Conservation (phyloP, 2,113 vertebrate species). For the Colaptes auratus region DNA sequence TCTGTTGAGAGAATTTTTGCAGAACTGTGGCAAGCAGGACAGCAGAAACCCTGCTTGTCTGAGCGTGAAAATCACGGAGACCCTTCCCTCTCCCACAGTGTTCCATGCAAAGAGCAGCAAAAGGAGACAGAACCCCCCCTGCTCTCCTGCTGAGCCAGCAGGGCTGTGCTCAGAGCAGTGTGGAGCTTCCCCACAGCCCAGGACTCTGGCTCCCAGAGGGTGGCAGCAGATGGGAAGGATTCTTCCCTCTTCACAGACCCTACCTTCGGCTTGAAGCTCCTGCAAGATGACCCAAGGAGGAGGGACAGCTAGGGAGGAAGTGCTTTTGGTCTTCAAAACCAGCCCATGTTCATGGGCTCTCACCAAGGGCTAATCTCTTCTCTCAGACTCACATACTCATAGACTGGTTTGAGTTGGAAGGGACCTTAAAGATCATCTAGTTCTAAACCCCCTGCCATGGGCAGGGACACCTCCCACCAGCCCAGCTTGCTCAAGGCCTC, state of each 20-base stretch:
- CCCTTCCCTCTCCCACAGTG: neutral
- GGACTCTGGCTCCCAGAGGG: neutral
- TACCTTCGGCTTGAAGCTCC: neutral
- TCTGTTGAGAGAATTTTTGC: neutral
- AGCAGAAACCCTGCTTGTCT: neutral
- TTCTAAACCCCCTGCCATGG: too few relatives aligned
- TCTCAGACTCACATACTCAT: neutral
- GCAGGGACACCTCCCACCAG: too few relatives aligned
- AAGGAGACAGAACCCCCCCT: neutral
- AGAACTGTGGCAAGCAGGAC: neutral
- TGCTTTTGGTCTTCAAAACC: neutral
- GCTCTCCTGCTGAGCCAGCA: neutral
- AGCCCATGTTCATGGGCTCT: accelerated
- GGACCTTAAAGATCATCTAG: too few relatives aligned
- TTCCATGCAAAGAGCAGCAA: neutral
- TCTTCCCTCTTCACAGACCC: neutral
- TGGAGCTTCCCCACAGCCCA: neutral
- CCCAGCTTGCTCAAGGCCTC: too few relatives aligned
- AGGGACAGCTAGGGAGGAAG: neutral
- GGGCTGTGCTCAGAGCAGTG: accelerated
- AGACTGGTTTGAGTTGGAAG: too few relatives aligned
- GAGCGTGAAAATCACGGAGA: neutral
- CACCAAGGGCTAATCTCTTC: neutral
- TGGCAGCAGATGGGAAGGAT: constrained; percentile 45
- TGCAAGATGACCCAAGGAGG: neutral